Conservation (phyloP, 2,888 invertebrate species). For the Anthrax anthrax region DNA sequence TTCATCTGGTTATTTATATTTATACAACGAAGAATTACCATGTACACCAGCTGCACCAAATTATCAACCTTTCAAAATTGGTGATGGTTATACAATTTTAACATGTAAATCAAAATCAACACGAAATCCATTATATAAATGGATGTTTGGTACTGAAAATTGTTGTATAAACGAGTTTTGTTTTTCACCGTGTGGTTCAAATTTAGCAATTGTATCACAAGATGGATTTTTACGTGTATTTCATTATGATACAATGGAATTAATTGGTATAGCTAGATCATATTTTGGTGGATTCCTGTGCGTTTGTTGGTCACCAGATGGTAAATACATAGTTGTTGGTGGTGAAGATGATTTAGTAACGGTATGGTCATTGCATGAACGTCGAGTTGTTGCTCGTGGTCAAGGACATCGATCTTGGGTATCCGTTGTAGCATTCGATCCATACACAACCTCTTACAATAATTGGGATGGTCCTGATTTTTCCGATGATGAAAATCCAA, state of each 20-base stretch:
- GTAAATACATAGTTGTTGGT: conserved; percentile 87
- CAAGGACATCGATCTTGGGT: conserved; percentile 99
- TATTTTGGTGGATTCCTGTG: conserved; percentile 97
- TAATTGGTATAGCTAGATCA: conserved; percentile 82
- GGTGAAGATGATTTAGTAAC: conserved; percentile 98
- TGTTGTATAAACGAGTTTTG: conserved; percentile 90
- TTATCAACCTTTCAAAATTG: conserved; percentile 90
- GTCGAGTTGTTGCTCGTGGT: conserved; percentile 89
- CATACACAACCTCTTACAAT: conserved; percentile 61
- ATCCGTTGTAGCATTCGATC: conserved; percentile 89
- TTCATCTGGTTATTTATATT: conserved; percentile 90
- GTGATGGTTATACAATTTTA: conserved; percentile 85
- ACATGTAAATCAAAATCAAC: conserved; percentile 95
- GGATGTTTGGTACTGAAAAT: conserved; percentile 70
- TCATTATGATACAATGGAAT: conserved; percentile 94
- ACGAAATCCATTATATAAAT: conserved; percentile 86
- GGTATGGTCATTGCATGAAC: conserved; percentile 87
- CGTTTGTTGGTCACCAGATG: conserved; percentile 97
- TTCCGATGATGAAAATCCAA: conserved; percentile 42
- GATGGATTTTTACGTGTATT: conserved; percentile 92
- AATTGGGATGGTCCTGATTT: conserved; percentile 42
- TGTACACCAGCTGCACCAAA: conserved; percentile 83
- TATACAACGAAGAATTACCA: conserved; percentile 90
- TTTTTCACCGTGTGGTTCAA: conserved; percentile 87
- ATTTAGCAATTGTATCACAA: conserved; percentile 87